phyloP scores from a whole-genome alignment of 2,888 invertebrate genomes.

The Sphecodes monilicornis region DNA sequence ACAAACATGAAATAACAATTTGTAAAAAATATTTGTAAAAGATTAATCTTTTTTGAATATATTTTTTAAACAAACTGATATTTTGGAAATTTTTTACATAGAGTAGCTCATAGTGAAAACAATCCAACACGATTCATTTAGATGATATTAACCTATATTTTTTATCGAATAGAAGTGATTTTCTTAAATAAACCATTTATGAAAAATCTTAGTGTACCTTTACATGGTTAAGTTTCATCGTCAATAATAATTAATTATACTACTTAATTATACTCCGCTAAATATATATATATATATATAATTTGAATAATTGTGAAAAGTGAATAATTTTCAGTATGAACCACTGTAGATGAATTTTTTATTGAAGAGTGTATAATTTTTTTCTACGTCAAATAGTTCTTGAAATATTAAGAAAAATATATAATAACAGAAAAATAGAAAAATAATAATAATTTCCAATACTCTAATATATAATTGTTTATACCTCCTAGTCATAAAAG shows the following conservation, averaged over 20 bases:
- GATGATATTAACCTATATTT: not conserved
- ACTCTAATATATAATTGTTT: not conserved
- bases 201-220: too few relatives aligned
- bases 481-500: not conserved
- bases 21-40: not conserved
- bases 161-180: not conserved
- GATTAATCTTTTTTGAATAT: constrained; percentile 2
- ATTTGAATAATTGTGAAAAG: not conserved
- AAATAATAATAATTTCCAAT: too few relatives aligned
- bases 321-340: not conserved
- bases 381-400: not conserved
- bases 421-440: too few relatives aligned
- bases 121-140: not conserved
- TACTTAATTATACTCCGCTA: too few relatives aligned
- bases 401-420: not conserved
- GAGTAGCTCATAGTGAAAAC: not conserved
- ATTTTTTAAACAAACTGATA: not conserved
- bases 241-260: too few relatives aligned
- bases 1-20: not conserved
- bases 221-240: too few relatives aligned
- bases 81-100: not conserved
- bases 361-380: not conserved
- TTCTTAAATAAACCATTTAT: not conserved
- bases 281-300: too few relatives aligned
- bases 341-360: not conserved